Base-by-base conservation (phyloP, 2,797 vertebrate genomes). In the Coregonus sp. region DNA sequence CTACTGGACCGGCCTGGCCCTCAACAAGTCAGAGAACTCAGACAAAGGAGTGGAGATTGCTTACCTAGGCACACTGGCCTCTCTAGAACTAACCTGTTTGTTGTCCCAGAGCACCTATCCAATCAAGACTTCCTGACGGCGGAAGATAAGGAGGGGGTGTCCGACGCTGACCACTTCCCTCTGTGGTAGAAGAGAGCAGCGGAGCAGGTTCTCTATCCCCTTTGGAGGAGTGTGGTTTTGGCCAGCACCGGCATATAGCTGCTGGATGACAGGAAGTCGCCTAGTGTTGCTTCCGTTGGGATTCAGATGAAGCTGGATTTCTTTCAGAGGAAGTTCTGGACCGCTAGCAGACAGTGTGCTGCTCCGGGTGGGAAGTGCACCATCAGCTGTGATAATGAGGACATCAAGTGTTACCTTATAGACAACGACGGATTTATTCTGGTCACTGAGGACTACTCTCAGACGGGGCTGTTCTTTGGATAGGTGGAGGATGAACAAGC, bases 231-330 rank as follows among this genome's bases (percentile, higher is more conserved):
- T 1, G 97, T 99, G 83, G 98, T 99, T 83, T 95, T 98, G 86
- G 98, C 98, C n/a, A 99, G 97, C 82, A 99, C 98, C 11, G 96
- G 97, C 37, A 96, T 99, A 85, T 98, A 99, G 68, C 96, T 99
- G 31, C 89, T 97, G 0, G 98, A 99, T 89, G 97, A 99, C 87
- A 95, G 97, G 82, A 99, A 98, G 85, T 99, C 98, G 82, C 98
- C 98, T 0, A 95, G 99, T 80, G 96, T 98, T 79, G 97, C 98
- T 88, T 96, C 98, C 93, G 97, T 99, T 51, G 98, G 98, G 76
- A 98, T 99, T 88, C 98, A 99, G 91, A 99, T 99, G 98, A 99
- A 99, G 92, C 95, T 99, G 5, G 97, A 99, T 85, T 99, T 97
- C 92, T 99, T 99, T 91, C 98, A 99, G 91, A 94, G 97, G 86